Base-by-base conservation (phyloP, 2,113 vertebrate species). In the Mormoops blainvillei region DNA sequence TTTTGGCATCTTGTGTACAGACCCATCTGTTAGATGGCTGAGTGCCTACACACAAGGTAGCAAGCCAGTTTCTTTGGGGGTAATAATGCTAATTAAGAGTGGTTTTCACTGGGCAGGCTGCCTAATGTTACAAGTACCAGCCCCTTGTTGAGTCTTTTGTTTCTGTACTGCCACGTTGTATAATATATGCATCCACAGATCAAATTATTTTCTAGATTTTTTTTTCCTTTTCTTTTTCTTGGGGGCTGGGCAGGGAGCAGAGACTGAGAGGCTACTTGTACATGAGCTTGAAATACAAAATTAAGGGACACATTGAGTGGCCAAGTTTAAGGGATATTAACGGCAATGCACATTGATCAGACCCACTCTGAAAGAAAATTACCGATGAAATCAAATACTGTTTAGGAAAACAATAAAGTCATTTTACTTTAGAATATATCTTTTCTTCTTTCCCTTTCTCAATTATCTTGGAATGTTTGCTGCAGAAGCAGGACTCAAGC, bases 1-100 rank as follows among this genome's bases (percentile, higher is more conserved):
- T 97, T 65, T 95, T 98, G 96, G 96, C 91, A 96, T 94, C 26
- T 82, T 86, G 2, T 13, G 6, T 84, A 61, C n/a, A 88, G 54
- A 89, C 82, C 96, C 96, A 97, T 98, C 97, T 98, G 97, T 96
- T 96, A 33, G 61, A 95, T 97, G 97, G 97, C 96, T 41, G 0
- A 5, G 54, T 95, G 97, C 96, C 58, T 24, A 61, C 41, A 26
- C 48, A 67, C 18, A 86, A 68, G 50, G 80, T 93, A 97, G 16
- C 22, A 92, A 0, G 50, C 95, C 97, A 97, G 85, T 36, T 96
- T 96, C 91, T 84, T 78, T 70, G 89, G 89, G 58, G 82, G 67
- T 90, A 95, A 90, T 84, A 94, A 61, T 1, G 0, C n/a, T 92
- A 96, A 24, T 85, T 94, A 80, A 1, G 31, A 73, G 6, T 52